Percentiles rank a stretch among this genome's conserved stretches.
Conservation (phyloP, 2,888 invertebrate species). For the Timema cristinae region DNA sequence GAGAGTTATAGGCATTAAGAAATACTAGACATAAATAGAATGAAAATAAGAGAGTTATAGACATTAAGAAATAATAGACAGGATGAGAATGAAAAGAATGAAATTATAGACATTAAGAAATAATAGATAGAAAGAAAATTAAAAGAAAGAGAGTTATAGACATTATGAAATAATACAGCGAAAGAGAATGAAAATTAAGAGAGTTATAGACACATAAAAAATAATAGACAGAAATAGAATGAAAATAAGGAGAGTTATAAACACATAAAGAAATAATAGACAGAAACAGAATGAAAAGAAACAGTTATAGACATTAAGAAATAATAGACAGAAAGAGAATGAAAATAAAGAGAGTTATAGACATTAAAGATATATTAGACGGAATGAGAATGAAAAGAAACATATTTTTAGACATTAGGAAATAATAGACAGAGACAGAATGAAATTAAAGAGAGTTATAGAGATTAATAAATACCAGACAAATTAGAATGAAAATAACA, state of each 20-base stretch:
- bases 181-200: conserved; percentile 17
- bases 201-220: conserved; percentile 2
- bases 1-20: conserved; percentile 2
- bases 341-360: not conserved
- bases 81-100: conserved; percentile 30
- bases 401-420: not conserved
- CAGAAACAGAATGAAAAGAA: not conserved
- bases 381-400: conserved; percentile 20
- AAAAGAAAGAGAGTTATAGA: not conserved
- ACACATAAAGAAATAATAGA: not conserved
- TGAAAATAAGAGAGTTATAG: not conserved
- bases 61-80: not conserved
- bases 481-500: not conserved
- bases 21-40: not conserved
- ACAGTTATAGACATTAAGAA: not conserved
- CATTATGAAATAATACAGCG: not conserved
- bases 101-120: not conserved
- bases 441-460: conserved; percentile 9
- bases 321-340: not conserved
- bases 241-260: not conserved
- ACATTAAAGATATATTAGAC: not conserved
- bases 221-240: conserved; percentile 4
- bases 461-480: not conserved
- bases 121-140: not conserved
- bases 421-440: conserved; percentile 21